Base-by-base conservation (phyloP, 53 echinoderm and acorn worm species). In the Echinarachnius parma region DNA sequence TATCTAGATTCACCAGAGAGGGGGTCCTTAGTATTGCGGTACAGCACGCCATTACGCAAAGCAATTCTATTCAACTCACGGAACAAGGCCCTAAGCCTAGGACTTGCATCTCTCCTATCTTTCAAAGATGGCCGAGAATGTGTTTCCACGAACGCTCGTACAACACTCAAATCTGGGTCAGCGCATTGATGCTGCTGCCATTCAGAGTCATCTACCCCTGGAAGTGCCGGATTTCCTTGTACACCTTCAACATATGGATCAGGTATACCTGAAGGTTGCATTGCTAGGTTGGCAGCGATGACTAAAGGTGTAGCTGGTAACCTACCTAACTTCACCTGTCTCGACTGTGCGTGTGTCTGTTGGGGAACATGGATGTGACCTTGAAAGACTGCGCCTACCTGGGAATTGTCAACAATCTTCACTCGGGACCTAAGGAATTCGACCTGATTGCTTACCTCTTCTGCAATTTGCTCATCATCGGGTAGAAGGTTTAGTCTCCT, bases 401-500 rank as follows among this genome's bases (percentile, higher is more conserved):
- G 15, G 11, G 9, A 20, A 11, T 27, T 48, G 8, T 27, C 66
- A 11, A 66, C 66, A 15, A 13, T 1, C 29, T 9, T 46, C 3
- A 66, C 66, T 28, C 48, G 27, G 1, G 66, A 66, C 46, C 31
- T 46, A 15, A 66, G 31, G 31, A 66, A 66, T 11, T 66, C 66
- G 4, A 66, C 48, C 19, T 66, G 66, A 24, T 2, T 48, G n/a
- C 30, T 47, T 28, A 47, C 48, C n/a, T 60, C 48, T 1, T 76
- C 48, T 0, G 1, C 1, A 10, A 66, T 18, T 26, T 28, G 10
- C 16, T 66, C 46, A 0, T 34, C 61, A 28, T 58, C 74, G 4
- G 74, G 68, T 9, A 26, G 31, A 2, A 39, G 21, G 0, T 84
- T 62, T 11, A 79, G 85, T 29, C 85, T 71, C 20, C 81, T 65